Percentiles rank a stretch among this genome's conserved stretches.
Evolutionary conservation across 1,140 invertebrate species (phyloP).

Genomic region (Drosophila nikananu): DNA sequence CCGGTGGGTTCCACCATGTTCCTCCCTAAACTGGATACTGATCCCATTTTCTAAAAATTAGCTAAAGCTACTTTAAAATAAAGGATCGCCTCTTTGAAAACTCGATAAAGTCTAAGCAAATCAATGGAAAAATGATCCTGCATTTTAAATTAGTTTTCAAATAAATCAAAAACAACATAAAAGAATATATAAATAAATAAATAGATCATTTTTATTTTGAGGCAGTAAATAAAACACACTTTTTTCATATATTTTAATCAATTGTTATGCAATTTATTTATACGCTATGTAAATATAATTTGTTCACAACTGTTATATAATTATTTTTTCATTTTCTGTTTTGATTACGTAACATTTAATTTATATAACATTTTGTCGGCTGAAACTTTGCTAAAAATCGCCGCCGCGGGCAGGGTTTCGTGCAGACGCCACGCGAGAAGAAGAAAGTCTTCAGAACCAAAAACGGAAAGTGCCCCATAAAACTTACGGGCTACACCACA

Average conservation of each 20-base stretch:
- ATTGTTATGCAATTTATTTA: constrained; percentile 83
- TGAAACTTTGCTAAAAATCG: constrained; percentile 54
- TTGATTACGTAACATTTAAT: constrained; percentile 25
- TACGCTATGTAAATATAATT: constrained; percentile 83
- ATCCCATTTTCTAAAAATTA: too few relatives aligned
- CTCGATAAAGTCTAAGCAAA: too few relatives aligned
- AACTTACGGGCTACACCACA: constrained; percentile 9
- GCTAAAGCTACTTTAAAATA: too few relatives aligned
- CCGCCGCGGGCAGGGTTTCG: not conserved
- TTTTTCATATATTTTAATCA: constrained; percentile 64
- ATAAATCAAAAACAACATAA: too few relatives aligned
- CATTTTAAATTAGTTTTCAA: too few relatives aligned
- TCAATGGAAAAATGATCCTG: too few relatives aligned
- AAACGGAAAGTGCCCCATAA: constrained; percentile 13
- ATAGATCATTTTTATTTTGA: not conserved
- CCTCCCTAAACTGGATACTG: too few relatives aligned
- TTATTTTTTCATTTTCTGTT: constrained; percentile 59
- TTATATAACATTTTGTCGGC: constrained; percentile 40
- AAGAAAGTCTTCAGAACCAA: constrained; percentile 5
- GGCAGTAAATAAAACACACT: not conserved
- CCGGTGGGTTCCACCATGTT: too few relatives aligned
- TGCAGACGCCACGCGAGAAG: not conserved
- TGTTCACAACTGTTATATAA: constrained; percentile 83
- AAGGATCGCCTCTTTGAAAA: too few relatives aligned
- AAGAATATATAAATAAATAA: too few relatives aligned